Evolutionary conservation across 2,888 invertebrate genomes (phyloP), one percentile per base, ranked within the genome.

Genomic region (Phasia obesa): DNA sequence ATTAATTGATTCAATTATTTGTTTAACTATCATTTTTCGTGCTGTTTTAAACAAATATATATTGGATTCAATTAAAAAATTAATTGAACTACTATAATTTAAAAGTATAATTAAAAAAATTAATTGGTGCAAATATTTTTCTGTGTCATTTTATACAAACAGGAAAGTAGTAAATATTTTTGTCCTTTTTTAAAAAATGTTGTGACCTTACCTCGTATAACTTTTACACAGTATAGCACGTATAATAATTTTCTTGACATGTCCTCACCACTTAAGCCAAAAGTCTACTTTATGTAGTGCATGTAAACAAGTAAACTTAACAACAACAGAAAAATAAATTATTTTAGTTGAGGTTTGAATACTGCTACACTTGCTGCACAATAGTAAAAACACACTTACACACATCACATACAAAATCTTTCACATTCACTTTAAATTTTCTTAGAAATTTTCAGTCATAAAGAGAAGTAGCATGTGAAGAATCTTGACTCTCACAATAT

Each of bases 251-350:
- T 83, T 79, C 83, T 76, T 83, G 83, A 76, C 83, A 83, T 83
- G 75, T 83, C 76, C 83, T 83, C 71, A 76, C 83, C 83, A 83
- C 83, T 83, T 79, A 83, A 83, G 83, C 83, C 83, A 79, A 83
- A 83, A 83, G 79, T 83, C 79, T 83, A 79, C 71, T 83, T 76
- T 76, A 83, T 79, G 79, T 73, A 71, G 75, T 79, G 83, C 83
- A 83, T 83, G 83, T 83, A 83, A 83, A 83, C 83, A 83, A 83
- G 60, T 79, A 71, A 83, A 83, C 83, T 83, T 83, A 76, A 75
- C 83, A 83, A 67, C 75, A 79, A 83, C 75, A 83, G n/a, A n/a
- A n/a, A n/a, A 83, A 83, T 83, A 79, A 79, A 79, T 79, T 76
- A 79, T 79, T 76, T 83, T 79, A 42, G 75, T 83, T 76, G 83